Evolutionary conservation across 2,113 vertebrate genomes (phyloP).

Genomic region (Pelobates fuscus): DNA sequence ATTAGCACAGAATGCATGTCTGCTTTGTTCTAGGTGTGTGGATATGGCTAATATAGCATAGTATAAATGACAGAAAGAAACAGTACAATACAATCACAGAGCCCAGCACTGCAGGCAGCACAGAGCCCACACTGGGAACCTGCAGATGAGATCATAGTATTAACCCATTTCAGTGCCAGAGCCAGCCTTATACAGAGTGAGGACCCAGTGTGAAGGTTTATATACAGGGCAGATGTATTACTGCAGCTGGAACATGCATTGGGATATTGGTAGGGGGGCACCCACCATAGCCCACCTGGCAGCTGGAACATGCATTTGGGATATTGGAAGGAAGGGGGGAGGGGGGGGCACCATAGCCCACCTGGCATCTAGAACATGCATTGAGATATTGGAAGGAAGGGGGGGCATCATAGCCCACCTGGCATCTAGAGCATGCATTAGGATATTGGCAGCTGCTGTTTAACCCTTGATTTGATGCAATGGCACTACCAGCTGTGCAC

Average conservation of each 20-base stretch:
- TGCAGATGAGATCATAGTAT: conserved; percentile 47
- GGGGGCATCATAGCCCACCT: neutral
- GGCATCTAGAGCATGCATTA: neutral
- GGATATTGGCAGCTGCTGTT: neutral
- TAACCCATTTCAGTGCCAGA: conserved; percentile 36
- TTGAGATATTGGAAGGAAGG: neutral
- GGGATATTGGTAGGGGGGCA: no score
- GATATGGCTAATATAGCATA: no score
- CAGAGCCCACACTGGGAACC: neutral
- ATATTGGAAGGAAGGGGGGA: neutral
- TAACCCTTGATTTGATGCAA: neutral
- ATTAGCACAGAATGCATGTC: no score
- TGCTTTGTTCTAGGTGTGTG: no score
- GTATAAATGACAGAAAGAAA: no score
- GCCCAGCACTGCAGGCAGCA: neutral
- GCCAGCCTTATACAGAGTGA: neutral
- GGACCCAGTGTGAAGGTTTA: neutral
- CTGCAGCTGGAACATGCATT: neutral
- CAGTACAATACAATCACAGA: no score
- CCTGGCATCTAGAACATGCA: neutral
- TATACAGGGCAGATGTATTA: neutral
- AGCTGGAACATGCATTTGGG: neutral
- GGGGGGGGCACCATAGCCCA: neutral
- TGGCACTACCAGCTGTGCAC: neutral
- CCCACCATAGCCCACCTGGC: no score